These are phyloP conservation scores for Halictus quadricinctus DNA, from an alignment of 2,888 invertebrate genomes.

Conservation along the genomic window DNA sequence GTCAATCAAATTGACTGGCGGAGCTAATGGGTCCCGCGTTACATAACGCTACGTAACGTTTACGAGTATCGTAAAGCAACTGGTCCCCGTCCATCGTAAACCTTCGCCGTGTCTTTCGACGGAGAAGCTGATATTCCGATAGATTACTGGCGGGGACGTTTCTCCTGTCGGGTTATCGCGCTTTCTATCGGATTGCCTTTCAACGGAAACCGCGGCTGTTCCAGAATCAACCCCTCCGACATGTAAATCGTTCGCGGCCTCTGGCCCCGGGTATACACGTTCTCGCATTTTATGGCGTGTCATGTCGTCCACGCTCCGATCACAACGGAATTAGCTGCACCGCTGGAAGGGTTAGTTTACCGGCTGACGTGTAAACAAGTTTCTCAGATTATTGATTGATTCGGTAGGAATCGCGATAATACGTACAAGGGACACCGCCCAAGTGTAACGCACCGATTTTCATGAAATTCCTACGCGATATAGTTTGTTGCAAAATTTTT, in stretches of 20 bases:
- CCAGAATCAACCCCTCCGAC: constrained; percentile 4
- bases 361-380: neutral
- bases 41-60: constrained; percentile 11
- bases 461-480: no score
- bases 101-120: neutral
- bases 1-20: constrained; percentile 33
- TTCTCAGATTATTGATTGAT: no score
- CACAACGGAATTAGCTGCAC: neutral
- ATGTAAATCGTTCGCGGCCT: constrained; percentile 13
- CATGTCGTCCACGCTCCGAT: neutral
- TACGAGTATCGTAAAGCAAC: constrained; percentile 1
- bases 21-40: neutral
- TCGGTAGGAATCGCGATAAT: no score
- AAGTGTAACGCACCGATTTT: no score
- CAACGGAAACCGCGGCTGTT: constrained; percentile 2
- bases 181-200: constrained; percentile 47
- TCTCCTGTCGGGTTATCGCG: constrained; percentile 26
- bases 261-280: neutral
- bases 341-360: neutral
- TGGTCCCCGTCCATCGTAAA: neutral
- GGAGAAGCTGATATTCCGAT: constrained; percentile 23
- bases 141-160: constrained; percentile 22
- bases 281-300: neutral
- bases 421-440: no score
- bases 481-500: no score